A percentile compares a stretch with the other conserved stretches of the same genome.
These are phyloP conservation scores for Phylloscopus trochilus DNA, from an alignment of 2,113 vertebrate species.

Conservation along the genomic window DNA sequence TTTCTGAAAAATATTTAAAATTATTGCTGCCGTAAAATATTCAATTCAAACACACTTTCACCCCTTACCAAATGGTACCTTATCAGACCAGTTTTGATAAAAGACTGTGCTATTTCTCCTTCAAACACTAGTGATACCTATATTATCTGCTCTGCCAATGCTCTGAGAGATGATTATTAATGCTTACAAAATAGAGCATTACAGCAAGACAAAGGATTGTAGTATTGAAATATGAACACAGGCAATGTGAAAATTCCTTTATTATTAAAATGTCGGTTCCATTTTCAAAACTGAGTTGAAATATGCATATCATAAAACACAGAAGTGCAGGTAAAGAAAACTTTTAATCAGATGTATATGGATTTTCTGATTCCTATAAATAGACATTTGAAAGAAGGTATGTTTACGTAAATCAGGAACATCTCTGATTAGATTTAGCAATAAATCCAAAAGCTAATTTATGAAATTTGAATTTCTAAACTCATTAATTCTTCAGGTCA, in stretches of 20 bases:
- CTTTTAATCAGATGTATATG: neutral
- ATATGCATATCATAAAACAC: neutral
- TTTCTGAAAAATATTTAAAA: constrained; percentile 45
- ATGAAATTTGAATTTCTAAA: neutral
- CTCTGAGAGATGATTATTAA: neutral
- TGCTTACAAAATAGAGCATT: neutral
- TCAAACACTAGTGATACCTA: neutral
- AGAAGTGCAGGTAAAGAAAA: neutral
- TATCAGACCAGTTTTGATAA: constrained; percentile 10
- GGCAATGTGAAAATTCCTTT: neutral
- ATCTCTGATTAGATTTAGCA: neutral
- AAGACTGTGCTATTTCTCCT: constrained; percentile 8
- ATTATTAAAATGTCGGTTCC: neutral
- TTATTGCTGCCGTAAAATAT: constrained; percentile 14
- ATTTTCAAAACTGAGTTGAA: neutral
- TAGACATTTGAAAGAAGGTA: neutral
- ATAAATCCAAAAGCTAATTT: neutral
- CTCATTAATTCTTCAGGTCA: neutral
- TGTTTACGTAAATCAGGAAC: neutral
- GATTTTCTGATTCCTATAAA: neutral
- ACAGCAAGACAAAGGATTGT: neutral
- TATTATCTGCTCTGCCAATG: neutral
- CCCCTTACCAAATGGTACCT: neutral
- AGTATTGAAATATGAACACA: neutral
- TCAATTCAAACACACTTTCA: neutral